phyloP scores from a whole-genome alignment of 2,113 vertebrate species.

The Hymenochirus boettgeri region DNA sequence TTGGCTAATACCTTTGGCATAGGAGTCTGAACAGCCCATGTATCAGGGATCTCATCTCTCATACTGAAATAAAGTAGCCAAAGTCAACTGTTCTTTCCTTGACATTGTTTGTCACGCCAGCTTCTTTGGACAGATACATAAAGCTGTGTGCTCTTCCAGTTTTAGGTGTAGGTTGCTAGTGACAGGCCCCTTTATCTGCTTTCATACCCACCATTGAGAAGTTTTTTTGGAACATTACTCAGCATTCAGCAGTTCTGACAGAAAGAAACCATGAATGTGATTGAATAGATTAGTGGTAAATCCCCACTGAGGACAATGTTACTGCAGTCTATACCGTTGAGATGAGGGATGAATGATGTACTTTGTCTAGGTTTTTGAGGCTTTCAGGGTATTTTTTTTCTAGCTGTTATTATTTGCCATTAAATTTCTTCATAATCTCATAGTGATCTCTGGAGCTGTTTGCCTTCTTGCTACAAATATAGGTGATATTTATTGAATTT shows the following conservation, averaged over 20 bases:
- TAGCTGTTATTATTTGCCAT: too few species aligned
- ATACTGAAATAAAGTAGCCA: background rate
- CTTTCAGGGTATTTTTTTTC: too few species aligned
- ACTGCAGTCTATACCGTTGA: constrained; percentile 13
- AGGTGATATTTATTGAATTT: too few species aligned
- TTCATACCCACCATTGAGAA: background rate
- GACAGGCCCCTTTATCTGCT: constrained; percentile 21
- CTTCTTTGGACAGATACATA: background rate
- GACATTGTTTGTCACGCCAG: background rate
- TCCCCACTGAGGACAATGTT: constrained; percentile 11
- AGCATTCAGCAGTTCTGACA: background rate
- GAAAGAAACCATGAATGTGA: background rate
- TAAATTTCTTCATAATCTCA: too few species aligned
- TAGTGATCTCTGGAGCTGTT: too few species aligned
- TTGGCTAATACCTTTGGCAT: background rate
- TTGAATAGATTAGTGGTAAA: background rate
- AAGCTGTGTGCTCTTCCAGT: constrained; percentile 21
- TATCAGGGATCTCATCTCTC: background rate
- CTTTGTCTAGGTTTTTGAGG: background rate
- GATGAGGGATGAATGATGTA: constrained; percentile 4
- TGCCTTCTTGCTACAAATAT: too few species aligned
- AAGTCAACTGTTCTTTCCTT: background rate
- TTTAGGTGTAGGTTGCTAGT: constrained; percentile 15
- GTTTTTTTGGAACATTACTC: background rate
- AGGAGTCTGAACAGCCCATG: background rate